These are phyloP conservation scores for Hoplostethus atlanticus DNA, from an alignment of 2,797 vertebrate genomes.

Conservation along the genomic window DNA sequence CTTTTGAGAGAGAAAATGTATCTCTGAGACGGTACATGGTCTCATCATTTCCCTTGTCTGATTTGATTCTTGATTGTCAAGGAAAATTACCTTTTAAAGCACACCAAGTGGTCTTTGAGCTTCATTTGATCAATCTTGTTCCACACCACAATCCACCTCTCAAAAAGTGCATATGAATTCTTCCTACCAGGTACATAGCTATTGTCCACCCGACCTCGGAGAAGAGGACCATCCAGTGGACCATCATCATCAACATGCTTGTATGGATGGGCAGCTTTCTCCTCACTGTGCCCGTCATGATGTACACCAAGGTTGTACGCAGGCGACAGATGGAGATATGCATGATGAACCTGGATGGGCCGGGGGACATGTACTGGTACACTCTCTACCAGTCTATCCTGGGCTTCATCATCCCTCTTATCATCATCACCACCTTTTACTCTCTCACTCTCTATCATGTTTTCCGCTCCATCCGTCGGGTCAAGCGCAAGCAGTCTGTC, in stretches of 20 bases:
- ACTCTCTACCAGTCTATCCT: constrained; percentile 88
- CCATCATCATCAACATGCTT: constrained; percentile 85
- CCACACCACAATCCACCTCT: constrained; percentile 1
- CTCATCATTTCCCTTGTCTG: constrained; percentile 4
- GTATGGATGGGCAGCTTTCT: constrained; percentile 88
- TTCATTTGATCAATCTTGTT: neutral
- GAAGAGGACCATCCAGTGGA: constrained; percentile 86
- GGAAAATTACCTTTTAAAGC: constrained; percentile 30
- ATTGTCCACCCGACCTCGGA: constrained; percentile 87
- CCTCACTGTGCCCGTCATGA: constrained; percentile 86
- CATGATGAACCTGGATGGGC: constrained; percentile 85
- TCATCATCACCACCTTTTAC: constrained; percentile 89
- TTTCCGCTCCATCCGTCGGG: constrained; percentile 86
- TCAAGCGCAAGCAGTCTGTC: constrained; percentile 85
- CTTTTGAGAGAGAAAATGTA: neutral
- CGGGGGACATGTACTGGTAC: constrained; percentile 89
- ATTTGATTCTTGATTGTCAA: constrained; percentile 23
- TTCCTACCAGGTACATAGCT: constrained; percentile 82
- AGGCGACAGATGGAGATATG: constrained; percentile 78
- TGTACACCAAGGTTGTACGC: constrained; percentile 83
- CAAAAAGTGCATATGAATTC: constrained; percentile 2
- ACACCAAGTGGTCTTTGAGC: constrained; percentile 19
- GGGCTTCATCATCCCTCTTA: constrained; percentile 86
- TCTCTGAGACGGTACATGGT: constrained; percentile 4
- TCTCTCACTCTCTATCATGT: constrained; percentile 87